Conservation (phyloP, 2,888 invertebrate genomes). For the Pseudolycoriella hygida region DNA sequence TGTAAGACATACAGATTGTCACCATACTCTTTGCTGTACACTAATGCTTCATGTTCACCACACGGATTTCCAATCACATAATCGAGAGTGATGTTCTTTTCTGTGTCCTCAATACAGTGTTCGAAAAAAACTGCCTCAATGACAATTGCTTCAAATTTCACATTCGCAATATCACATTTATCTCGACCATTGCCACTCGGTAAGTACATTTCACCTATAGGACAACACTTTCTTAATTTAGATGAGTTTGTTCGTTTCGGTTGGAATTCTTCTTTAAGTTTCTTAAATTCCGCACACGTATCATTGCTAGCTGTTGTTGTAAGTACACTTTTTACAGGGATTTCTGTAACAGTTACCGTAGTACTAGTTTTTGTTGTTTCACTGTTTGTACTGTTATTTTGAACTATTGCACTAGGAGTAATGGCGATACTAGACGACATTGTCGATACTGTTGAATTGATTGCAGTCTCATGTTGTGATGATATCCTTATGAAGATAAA, state of each 20-base stretch:
- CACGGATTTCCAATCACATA: slow-evolving; percentile 25
- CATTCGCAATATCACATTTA: neutral
- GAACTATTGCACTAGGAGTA: too few relatives aligned
- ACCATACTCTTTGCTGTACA: slow-evolving; percentile 14
- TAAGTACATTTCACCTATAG: slow-evolving; percentile 20
- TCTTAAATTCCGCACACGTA: too few relatives aligned
- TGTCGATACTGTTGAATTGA: too few relatives aligned
- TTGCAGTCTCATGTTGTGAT: too few relatives aligned
- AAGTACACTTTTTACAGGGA: too few relatives aligned
- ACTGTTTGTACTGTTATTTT: too few relatives aligned
- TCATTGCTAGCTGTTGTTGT: too few relatives aligned
- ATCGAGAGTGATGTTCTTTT: slow-evolving; percentile 16
- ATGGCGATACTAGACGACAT: too few relatives aligned
- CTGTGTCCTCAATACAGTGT: slow-evolving; percentile 26
- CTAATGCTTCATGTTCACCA: slow-evolving; percentile 4
- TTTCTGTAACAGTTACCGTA: too few relatives aligned
- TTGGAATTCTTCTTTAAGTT: neutral
- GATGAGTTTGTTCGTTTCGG: slow-evolving; percentile 14
- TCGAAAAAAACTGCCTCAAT: slow-evolving; percentile 23
- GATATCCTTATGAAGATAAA: too few relatives aligned
- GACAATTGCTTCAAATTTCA: slow-evolving; percentile 14
- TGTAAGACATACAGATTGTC: slow-evolving; percentile 23
- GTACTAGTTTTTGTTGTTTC: too few relatives aligned
- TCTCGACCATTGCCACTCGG: slow-evolving; percentile 8
- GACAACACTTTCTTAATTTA: slow-evolving; percentile 30